Evolutionary conservation across 2,113 vertebrate genomes (phyloP), one percentile per base, ranked within the genome.

Genomic region (Regulus satrapa): DNA sequence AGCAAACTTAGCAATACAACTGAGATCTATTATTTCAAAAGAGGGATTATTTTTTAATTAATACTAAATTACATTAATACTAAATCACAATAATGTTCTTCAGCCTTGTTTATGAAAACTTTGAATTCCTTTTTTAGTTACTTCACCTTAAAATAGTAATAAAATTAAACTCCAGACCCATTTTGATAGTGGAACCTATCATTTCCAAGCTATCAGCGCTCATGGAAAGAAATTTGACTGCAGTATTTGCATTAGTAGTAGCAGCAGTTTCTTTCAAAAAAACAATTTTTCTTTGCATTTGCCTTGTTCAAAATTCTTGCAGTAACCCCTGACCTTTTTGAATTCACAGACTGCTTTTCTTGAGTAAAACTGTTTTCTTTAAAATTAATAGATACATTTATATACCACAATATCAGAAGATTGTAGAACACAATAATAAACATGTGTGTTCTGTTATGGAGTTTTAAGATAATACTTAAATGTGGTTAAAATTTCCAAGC

Each of bases 381-480:
- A 74, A 80, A 88, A 82, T 63, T 0, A 51, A 38, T 26, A 38
- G 40, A 48, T 71, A 31, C 29, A 54, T 85, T 75, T 82, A 72
- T 89, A 56, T 54, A 71, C 15, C 0, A 0, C 28, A 25, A 10
- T 55, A 38, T 69, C 20, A 54, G 48, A 45, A 73, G 41, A 61
- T 13, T 75, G 56, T 2, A n/a, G 55, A 46, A 62, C 10, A n/a
- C 6, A 1, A 46, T 64, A 38, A 79, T 64, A 66, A 85, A 69
- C 8, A 2, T 24, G 3, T 31, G 12, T 0, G 0, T 77, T 80
- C 3, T 0, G 20, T 62, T 80, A 59, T 69, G 49, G n/a, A 38
- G 68, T 51, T 93, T 58, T 26, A 61, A 67, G 40, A 48, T 76
- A 58, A 29, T 46, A 54, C 40, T 76, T 72, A 48, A 83, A 76